Conservation (phyloP, 2,888 invertebrate species). For the Hemithea aestivaria region DNA sequence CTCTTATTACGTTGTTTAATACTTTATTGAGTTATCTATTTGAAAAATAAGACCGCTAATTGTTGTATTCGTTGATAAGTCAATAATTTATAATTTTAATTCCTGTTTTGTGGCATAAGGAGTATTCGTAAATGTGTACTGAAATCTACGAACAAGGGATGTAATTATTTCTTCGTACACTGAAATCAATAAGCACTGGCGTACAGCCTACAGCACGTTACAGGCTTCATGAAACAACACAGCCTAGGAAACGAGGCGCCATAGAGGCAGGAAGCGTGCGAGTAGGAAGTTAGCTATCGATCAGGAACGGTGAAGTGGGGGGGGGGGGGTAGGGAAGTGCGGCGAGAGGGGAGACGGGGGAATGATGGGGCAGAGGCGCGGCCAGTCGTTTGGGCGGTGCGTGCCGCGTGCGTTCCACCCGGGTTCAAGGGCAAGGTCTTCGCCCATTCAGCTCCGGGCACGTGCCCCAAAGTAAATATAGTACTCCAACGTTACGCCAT, state of each 20-base stretch:
- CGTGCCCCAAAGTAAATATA: slow-evolving; percentile 77
- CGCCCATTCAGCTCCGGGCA: slow-evolving; percentile 72
- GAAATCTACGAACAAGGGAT: too few relatives aligned
- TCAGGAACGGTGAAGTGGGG: slow-evolving; percentile 38
- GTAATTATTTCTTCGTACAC: too few relatives aligned
- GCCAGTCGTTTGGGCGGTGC: slow-evolving; percentile 62
- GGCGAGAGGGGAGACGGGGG: slow-evolving; percentile 24
- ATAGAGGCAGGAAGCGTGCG: slow-evolving; percentile 45
- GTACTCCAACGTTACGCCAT: slow-evolving; percentile 62
- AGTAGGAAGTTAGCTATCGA: slow-evolving; percentile 59
- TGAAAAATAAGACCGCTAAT: too few relatives aligned
- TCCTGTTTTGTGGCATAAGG: too few relatives aligned
- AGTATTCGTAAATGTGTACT: too few relatives aligned
- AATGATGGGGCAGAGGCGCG: slow-evolving; percentile 41
- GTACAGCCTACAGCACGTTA: background rate
- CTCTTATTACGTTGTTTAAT: too few relatives aligned
- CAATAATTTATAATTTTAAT: too few relatives aligned
- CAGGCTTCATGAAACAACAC: slow-evolving; percentile 14
- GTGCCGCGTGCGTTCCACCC: slow-evolving; percentile 64
- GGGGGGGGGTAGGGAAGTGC: slow-evolving; percentile 10
- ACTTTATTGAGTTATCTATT: too few relatives aligned
- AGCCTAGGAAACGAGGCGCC: slow-evolving; percentile 23
- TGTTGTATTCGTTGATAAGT: too few relatives aligned
- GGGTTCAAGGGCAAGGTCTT: slow-evolving; percentile 74
- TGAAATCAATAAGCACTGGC: too few relatives aligned